Conservation (phyloP, 1,140 invertebrate species). For the Aphis craccivora region DNA sequence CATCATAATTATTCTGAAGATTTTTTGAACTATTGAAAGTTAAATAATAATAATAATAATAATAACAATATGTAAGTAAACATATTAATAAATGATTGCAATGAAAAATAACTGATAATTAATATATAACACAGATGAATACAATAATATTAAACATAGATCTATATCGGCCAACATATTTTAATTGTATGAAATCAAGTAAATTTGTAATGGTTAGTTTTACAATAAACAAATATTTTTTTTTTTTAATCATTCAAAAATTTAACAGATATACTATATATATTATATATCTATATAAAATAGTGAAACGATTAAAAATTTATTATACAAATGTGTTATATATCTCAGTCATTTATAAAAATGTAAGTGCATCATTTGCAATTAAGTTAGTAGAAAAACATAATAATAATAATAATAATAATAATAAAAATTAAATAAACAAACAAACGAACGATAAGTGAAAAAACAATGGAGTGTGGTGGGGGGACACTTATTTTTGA, state of each 20-base stretch:
- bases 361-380: neutral
- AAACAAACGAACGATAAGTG: neutral
- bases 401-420: neutral
- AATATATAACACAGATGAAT: neutral
- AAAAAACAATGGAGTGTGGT: constrained; percentile 32
- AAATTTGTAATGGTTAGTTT: neutral
- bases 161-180: neutral
- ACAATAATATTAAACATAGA: neutral
- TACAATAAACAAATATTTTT: neutral
- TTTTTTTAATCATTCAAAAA: neutral
- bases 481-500: neutral
- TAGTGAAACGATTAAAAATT: neutral
- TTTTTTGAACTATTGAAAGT: neutral
- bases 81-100: neutral
- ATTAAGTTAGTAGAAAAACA: constrained; percentile 13
- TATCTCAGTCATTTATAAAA: neutral
- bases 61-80: neutral
- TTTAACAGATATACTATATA: neutral
- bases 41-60: neutral
- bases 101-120: neutral
- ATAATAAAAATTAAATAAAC: neutral
- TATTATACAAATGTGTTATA: neutral
- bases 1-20: neutral
- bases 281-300: neutral
- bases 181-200: neutral